Base-by-base conservation (phyloP, 2,888 invertebrate species). In the Leucozona laternaria region DNA sequence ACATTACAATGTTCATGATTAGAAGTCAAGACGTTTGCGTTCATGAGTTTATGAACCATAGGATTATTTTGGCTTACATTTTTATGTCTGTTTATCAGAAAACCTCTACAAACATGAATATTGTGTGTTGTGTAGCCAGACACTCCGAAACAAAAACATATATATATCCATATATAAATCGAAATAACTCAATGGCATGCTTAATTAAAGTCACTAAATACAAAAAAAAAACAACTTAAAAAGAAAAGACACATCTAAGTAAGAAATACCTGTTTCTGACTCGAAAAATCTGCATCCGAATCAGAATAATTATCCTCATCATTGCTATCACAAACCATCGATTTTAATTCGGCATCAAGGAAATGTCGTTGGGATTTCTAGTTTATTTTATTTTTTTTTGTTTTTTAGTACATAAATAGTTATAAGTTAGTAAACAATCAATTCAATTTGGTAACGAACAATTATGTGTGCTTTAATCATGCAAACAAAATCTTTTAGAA, bases 311-410 rank as follows among this genome's bases (percentile, higher is more conserved):
- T 89, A 89, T 92, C 92, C 80, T 91, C 92, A 84, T 91, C 91
- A 86, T 91, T 91, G 90, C 91, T 91, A 90, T 92, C 92, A 88
- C 91, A 91, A 88, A 92, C 89, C 92, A 93, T 93, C 81, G 92
- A 92, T 88, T 91, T 92, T 86, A 93, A 90, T 89, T 93, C 93
- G 88, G 93, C 93, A 88, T 92, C 92, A 89, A 91, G 91, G 90
- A 92, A 92, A 88, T 92, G 89, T 88, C 91, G 91, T 90, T 92
- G 93, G 82, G 92, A 91, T 89, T 91, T 92, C 93, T 93, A 79
- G 53, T 76, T 68, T 79, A 57, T 43, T 75, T 76, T 57, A 48
- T 62, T 62, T 48, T 37, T 45, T 58, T 40, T n/a, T n/a, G n/a
- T 15, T 55, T 88, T 79, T 83, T 62, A 79, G 53, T 79, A 25